phyloP scores from a whole-genome alignment of 1,140 invertebrate species.

The Paraescarpia echinospica region DNA sequence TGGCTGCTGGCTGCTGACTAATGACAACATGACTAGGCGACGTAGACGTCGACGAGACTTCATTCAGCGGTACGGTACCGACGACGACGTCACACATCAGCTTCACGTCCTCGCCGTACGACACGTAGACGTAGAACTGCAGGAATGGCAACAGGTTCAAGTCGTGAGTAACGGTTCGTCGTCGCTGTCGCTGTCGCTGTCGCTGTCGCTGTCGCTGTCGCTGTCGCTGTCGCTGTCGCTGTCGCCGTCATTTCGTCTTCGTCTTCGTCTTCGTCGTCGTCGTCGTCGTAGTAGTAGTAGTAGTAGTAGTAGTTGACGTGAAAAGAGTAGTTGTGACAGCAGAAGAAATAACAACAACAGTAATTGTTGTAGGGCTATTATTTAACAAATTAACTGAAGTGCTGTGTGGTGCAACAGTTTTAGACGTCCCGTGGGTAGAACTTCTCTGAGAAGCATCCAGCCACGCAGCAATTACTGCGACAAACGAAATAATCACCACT shows the following conservation, averaged over 20 bases:
- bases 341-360: background rate
- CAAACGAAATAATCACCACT: background rate
- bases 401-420: too few relatives aligned
- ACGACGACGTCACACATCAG: conserved; percentile 10
- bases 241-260: too few relatives aligned
- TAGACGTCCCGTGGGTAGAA: too few relatives aligned
- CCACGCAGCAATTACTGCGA: background rate
- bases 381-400: background rate
- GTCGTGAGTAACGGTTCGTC: background rate
- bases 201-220: too few relatives aligned
- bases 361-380: background rate
- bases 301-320: background rate
- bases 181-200: background rate
- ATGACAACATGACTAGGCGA: background rate
- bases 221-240: too few relatives aligned
- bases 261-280: background rate
- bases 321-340: background rate
- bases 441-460: too few relatives aligned
- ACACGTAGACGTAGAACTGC: conserved; percentile 11
- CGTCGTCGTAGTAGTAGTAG: background rate
- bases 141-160: background rate
- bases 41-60: background rate
- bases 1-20: background rate
- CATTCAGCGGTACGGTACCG: conserved; percentile 16
- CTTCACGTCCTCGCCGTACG: conserved; percentile 7